A percentile compares a stretch with the other conserved stretches of the same genome.
Conservation (phyloP, 92 coral and sea anemone genomes). For the Galaxea fascicularis region DNA sequence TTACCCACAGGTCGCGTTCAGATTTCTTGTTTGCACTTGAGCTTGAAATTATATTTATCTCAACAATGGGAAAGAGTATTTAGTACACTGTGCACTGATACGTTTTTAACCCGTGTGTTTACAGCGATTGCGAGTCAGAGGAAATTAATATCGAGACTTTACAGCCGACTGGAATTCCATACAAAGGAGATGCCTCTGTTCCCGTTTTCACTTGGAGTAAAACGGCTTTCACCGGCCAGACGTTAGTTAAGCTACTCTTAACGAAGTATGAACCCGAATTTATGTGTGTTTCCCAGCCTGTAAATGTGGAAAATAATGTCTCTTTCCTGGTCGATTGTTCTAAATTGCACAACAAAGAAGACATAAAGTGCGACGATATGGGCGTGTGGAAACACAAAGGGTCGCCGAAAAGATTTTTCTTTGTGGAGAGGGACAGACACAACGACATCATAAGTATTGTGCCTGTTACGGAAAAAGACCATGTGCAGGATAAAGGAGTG, state of each 20-base stretch:
- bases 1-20: too few species aligned
- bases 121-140: neutral
- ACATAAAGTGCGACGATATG: conserved; percentile 59
- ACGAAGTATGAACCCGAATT: neutral
- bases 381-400: conserved; percentile 57
- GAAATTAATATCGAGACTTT: neutral
- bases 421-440: conserved; percentile 19
- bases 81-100: neutral
- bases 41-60: too few species aligned
- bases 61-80: too few species aligned
- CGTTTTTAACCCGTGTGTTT: neutral
- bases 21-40: too few species aligned
- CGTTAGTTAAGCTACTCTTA: conserved; percentile 18
- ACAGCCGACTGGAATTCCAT: neutral
- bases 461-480: neutral
- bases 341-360: conserved; percentile 30
- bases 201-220: conserved; percentile 35
- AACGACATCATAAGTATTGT: neutral
- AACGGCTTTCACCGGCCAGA: conserved; percentile 17
- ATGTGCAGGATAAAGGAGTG: neutral
- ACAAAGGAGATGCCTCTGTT: conserved; percentile 18
- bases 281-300: conserved; percentile 33
- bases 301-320: conserved; percentile 50
- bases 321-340: conserved; percentile 39
- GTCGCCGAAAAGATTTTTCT: conserved; percentile 42